These are phyloP conservation scores for Nesospiza acunhae DNA, from an alignment of 2,113 vertebrate genomes.

Conservation along the genomic window DNA sequence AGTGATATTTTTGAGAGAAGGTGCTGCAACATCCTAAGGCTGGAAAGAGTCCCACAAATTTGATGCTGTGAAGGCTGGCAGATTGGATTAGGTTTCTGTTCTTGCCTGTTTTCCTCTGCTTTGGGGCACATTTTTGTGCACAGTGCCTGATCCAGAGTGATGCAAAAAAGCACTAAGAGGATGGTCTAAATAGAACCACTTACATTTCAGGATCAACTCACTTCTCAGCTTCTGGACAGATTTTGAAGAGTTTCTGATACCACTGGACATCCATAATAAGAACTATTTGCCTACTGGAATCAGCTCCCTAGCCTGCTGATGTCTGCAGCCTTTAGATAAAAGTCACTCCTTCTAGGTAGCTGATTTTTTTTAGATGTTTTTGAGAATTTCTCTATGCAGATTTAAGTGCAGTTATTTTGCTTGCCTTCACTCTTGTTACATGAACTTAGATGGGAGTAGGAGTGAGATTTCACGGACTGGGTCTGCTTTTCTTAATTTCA, in stretches of 20 bases:
- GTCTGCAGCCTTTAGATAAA: slow-evolving; percentile 9
- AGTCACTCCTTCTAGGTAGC: not conserved
- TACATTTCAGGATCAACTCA: not conserved
- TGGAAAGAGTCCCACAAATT: not conserved
- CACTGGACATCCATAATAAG: not conserved
- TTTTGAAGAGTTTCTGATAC: not conserved
- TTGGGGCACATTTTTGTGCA: not conserved
- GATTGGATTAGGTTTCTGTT: not conserved
- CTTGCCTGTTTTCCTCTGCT: not conserved
- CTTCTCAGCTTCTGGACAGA: not conserved
- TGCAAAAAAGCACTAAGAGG: not conserved
- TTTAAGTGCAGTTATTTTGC: not conserved
- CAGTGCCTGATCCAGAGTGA: not conserved
- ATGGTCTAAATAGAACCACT: not conserved
- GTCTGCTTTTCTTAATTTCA: not conserved
- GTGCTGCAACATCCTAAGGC: not conserved
- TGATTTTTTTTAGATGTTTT: not conserved
- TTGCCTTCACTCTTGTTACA: not conserved
- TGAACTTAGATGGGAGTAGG: not conserved
- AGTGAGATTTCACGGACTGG: not conserved
- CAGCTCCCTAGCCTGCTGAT: not conserved
- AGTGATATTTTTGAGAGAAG: not conserved
- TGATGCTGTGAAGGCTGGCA: not conserved
- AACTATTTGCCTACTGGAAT: not conserved
- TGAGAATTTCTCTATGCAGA: not conserved